A percentile compares a stretch with the other conserved stretches of the same genome.
phyloP scores from a whole-genome alignment of 2,888 invertebrate genomes.

The Eudemis profundana region DNA sequence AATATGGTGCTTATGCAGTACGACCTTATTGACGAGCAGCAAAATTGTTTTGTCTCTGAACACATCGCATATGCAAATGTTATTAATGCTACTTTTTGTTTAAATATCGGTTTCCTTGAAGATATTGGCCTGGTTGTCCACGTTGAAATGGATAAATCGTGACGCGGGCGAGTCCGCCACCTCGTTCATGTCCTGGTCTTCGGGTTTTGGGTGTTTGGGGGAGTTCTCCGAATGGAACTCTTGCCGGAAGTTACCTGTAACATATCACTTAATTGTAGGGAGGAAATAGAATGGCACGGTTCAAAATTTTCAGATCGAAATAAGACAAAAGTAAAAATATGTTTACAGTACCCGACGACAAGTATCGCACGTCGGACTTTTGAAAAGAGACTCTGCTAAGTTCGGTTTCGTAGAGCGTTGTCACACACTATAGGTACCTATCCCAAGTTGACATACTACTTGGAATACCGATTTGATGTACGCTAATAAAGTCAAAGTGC shows the following conservation, averaged over 20 bases:
- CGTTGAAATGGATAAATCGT: conserved; percentile 76
- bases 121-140: conserved; percentile 67
- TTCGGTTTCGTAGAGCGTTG: too few species aligned
- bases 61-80: conserved; percentile 8
- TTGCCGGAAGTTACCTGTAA: conserved; percentile 77
- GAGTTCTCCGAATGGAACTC: conserved; percentile 76
- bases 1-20: neutral
- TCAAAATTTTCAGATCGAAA: too few species aligned
- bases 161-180: conserved; percentile 67
- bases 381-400: too few species aligned
- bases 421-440: too few species aligned
- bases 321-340: too few species aligned
- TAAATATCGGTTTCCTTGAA: conserved; percentile 81
- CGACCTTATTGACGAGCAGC: neutral
- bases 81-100: conserved; percentile 35
- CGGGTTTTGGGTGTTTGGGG: conserved; percentile 69
- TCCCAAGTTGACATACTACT: too few species aligned
- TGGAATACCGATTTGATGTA: too few species aligned
- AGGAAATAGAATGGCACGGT: too few species aligned
- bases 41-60: too few species aligned
- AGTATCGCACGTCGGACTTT: too few species aligned
- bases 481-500: too few species aligned
- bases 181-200: conserved; percentile 62
- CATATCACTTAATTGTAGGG: neutral
- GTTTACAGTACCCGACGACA: too few species aligned